Conservation (phyloP, 2,797 vertebrate genomes). For the Acanthopagrus latus region DNA sequence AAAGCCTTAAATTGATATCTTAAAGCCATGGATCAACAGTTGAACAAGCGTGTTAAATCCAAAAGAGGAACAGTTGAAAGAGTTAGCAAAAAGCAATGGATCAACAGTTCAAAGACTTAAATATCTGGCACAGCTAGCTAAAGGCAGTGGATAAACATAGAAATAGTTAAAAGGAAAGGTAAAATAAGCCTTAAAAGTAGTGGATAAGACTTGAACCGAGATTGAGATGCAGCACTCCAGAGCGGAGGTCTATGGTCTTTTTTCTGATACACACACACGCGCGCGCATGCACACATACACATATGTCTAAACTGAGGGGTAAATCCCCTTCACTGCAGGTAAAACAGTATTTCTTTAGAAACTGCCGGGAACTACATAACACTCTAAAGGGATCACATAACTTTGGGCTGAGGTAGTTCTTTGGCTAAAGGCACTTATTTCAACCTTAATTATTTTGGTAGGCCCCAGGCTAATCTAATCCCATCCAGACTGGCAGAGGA, state of each 20-base stretch:
- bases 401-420: conserved; percentile 56
- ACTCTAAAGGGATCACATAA: conserved; percentile 48
- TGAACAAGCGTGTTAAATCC: neutral
- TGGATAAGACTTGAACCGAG: neutral
- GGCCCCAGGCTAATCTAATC: conserved; percentile 47
- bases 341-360: conserved; percentile 45
- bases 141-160: neutral
- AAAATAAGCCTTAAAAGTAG: too few relatives aligned
- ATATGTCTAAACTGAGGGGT: conserved; percentile 24
- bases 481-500: conserved; percentile 36
- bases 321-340: conserved; percentile 55
- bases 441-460: conserved; percentile 56
- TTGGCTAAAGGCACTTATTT: conserved; percentile 43
- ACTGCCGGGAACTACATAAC: conserved; percentile 27
- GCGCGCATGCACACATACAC: conserved; percentile 12
- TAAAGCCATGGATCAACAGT: neutral
- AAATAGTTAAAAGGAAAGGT: neutral
- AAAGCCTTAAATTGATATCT: neutral
- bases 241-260: conserved; percentile 9
- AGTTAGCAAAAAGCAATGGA: neutral
- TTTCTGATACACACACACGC: neutral
- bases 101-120: too few relatives aligned
- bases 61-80: neutral
- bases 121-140: neutral
- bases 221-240: neutral